A percentile compares a stretch with the other conserved stretches of the same genome.
phyloP scores from a whole-genome alignment of 2,797 vertebrate genomes.

The Acanthopagrus latus region DNA sequence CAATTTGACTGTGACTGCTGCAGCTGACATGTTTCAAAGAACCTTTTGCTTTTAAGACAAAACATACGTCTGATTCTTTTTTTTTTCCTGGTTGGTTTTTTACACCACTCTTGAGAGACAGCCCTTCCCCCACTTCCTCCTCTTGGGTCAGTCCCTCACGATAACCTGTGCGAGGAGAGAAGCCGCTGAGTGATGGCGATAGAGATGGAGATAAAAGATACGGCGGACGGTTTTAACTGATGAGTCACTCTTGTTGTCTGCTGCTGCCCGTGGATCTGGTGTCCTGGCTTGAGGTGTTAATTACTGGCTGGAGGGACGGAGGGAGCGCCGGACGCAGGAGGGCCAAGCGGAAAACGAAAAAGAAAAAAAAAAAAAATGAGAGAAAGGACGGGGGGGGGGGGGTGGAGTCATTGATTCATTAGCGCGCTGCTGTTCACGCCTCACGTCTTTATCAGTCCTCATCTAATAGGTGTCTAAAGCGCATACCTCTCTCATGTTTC shows the following conservation, averaged over 20 bases:
- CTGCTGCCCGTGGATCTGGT: constrained; percentile 49
- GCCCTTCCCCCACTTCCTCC: neutral
- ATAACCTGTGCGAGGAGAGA: constrained; percentile 64
- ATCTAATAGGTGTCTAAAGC: constrained; percentile 68
- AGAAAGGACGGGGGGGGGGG: neutral
- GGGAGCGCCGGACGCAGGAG: constrained; percentile 33
- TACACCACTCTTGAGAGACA: constrained; percentile 10
- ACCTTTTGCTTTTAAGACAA: constrained; percentile 19
- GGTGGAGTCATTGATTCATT: constrained; percentile 58
- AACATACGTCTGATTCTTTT: constrained; percentile 17
- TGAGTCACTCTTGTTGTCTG: constrained; percentile 65
- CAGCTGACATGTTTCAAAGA: constrained; percentile 19
- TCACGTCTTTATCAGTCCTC: constrained; percentile 56
- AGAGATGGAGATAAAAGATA: constrained; percentile 78
- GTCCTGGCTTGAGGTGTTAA: constrained; percentile 74
- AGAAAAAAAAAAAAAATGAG: too few species aligned
- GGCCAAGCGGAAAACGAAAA: neutral
- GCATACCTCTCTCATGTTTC: constrained; percentile 58
- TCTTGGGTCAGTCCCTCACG: constrained; percentile 22
- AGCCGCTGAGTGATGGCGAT: constrained; percentile 70
- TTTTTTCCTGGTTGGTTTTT: neutral
- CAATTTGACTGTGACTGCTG: neutral
- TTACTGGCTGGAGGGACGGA: constrained; percentile 60
- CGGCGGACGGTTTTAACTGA: constrained; percentile 69
- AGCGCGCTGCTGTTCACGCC: constrained; percentile 11